Percentiles rank a stretch among this genome's conserved stretches.
Evolutionary conservation across 2,113 vertebrate genomes (phyloP).

Genomic region (Phylloscopus trochilus): DNA sequence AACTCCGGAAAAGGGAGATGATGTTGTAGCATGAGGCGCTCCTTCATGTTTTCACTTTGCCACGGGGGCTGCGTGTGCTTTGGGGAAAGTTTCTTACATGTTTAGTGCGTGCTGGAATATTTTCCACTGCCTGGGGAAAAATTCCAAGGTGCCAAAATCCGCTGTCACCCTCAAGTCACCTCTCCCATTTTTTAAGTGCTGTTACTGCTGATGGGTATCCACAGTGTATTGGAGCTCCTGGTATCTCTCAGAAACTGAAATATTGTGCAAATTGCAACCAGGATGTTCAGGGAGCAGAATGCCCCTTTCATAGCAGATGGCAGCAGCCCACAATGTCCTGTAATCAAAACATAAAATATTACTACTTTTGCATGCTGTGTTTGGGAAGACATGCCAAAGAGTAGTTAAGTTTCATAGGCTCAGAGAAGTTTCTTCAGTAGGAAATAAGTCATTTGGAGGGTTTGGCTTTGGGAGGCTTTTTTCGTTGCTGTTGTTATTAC

Average conservation of each 20-base stretch:
- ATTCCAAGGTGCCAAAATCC: not conserved
- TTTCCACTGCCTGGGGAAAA: not conserved
- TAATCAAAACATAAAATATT: constrained; percentile 56
- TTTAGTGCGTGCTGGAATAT: not conserved
- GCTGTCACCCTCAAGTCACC: not conserved
- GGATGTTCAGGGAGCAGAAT: constrained; percentile 40
- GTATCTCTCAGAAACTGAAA: constrained; percentile 20
- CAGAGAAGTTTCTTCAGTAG: constrained; percentile 18
- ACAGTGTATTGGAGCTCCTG: not conserved
- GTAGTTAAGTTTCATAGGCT: not conserved
- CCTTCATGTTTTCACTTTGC: not conserved
- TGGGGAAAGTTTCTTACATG: not conserved
- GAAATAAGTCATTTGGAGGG: not conserved
- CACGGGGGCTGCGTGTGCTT: not conserved
- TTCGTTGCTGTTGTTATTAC: not conserved
- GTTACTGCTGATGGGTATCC: not conserved
- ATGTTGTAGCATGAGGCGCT: not conserved
- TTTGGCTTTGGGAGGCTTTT: not conserved
- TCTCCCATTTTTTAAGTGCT: not conserved
- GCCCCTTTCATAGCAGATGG: constrained; percentile 55
- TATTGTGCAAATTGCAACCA: constrained; percentile 19
- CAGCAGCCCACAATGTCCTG: not conserved
- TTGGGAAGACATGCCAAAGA: constrained; percentile 6
- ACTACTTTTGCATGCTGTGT: constrained; percentile 30
- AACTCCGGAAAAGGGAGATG: not conserved